These are phyloP conservation scores for Plebejus melissa DNA, from an alignment of 2,888 invertebrate genomes.

Conservation along the genomic window DNA sequence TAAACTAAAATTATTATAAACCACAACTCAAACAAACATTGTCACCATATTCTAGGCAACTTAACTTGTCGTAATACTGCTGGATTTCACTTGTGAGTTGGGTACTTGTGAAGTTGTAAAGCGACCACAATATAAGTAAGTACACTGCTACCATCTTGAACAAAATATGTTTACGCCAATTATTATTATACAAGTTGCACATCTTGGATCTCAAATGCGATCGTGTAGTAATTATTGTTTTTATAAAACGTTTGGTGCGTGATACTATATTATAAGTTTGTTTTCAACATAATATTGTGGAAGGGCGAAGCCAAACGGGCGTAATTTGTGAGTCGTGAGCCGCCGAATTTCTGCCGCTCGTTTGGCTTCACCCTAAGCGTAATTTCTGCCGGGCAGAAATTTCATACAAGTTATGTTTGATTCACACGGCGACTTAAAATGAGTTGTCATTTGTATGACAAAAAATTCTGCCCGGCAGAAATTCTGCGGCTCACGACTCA, in stretches of 20 bases:
- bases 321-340: no score
- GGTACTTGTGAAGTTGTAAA: background rate
- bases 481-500: no score
- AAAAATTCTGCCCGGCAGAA: no score
- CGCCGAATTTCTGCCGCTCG: no score
- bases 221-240: constrained; percentile 41
- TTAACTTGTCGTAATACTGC: background rate
- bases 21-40: constrained; percentile 19
- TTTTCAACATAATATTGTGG: background rate
- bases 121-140: background rate
- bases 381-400: no score
- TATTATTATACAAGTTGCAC: constrained; percentile 35
- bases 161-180: background rate
- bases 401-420: no score
- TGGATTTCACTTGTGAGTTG: background rate
- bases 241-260: constrained; percentile 1
- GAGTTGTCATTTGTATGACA: no score
- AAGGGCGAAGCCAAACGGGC: no score
- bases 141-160: background rate
- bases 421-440: no score
- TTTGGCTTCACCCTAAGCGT: no score
- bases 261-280: constrained; percentile 7
- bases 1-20: constrained; percentile 53
- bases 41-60: background rate
- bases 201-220: constrained; percentile 63